Evolutionary conservation across 2,113 vertebrate species (phyloP).

Genomic region (Clupea harengus): DNA sequence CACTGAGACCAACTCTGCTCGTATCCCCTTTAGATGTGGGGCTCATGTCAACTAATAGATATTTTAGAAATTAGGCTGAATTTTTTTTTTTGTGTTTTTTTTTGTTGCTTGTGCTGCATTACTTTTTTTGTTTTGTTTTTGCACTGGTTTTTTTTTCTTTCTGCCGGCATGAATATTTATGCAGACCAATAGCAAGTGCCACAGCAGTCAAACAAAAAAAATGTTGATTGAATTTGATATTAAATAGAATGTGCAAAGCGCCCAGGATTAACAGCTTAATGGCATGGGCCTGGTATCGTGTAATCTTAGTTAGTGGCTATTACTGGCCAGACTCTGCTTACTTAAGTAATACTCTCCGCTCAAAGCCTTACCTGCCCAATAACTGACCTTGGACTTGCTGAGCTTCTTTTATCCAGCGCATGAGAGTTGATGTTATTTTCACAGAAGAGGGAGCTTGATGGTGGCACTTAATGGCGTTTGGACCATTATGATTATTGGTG

Average conservation of each 20-base stretch:
- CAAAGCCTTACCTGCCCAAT: conserved; percentile 66
- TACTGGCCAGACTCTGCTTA: conserved; percentile 63
- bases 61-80: neutral
- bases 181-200: neutral
- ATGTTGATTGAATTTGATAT: conserved; percentile 53
- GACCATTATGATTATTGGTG: neutral
- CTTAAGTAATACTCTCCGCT: conserved; percentile 62
- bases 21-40: neutral
- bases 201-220: neutral
- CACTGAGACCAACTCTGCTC: neutral
- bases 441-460: neutral
- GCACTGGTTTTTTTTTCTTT: neutral
- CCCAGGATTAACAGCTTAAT: conserved; percentile 63
- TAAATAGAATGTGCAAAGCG: conserved; percentile 48
- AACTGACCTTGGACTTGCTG: conserved; percentile 67
- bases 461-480: neutral
- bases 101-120: neutral
- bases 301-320: conserved; percentile 67
- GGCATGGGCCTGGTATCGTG: conserved; percentile 55
- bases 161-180: neutral
- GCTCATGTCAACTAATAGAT: neutral
- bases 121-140: neutral
- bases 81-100: neutral
- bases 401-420: conserved; percentile 43
- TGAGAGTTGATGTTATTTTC: neutral